These are phyloP conservation scores for Helleia helle DNA, from an alignment of 2,888 invertebrate species.

Conservation along the genomic window DNA sequence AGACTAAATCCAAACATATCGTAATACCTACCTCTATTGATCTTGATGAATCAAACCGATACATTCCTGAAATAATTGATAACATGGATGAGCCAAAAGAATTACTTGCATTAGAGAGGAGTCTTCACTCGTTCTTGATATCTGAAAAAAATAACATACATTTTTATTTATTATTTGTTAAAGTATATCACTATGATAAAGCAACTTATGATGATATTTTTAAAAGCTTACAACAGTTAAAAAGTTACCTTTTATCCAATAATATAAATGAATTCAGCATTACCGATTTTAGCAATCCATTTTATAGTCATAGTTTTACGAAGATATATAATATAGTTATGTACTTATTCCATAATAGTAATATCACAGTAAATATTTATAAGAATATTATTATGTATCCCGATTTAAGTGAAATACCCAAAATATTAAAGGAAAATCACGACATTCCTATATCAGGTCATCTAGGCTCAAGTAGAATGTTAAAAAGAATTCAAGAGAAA, in stretches of 20 bases:
- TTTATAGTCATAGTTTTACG: neutral
- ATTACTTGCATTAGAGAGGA: conserved; percentile 11
- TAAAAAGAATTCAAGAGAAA: no score
- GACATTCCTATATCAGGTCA: no score
- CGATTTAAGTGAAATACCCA: no score
- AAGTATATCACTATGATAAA: conserved; percentile 12
- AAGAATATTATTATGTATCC: conserved; percentile 11
- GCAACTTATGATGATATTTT: conserved; percentile 2
- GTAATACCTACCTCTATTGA: conserved; percentile 25
- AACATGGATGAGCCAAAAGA: conserved; percentile 2
- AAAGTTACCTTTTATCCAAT: neutral
- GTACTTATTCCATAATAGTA: conserved; percentile 11
- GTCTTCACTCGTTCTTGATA: neutral
- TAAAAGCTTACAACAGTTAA: neutral
- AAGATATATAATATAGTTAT: conserved; percentile 10
- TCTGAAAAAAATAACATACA: neutral
- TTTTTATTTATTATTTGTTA: conserved; percentile 14
- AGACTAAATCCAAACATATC: conserved; percentile 10
- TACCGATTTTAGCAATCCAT: neutral
- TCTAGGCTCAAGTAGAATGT: no score
- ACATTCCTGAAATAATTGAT: conserved; percentile 19
- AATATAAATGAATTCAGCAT: neutral
- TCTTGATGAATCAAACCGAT: conserved; percentile 25
- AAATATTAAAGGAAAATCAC: no score
- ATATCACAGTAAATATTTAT: conserved; percentile 10